Conservation (phyloP, 1,140 invertebrate genomes). For the Drosophila bifasciata region DNA sequence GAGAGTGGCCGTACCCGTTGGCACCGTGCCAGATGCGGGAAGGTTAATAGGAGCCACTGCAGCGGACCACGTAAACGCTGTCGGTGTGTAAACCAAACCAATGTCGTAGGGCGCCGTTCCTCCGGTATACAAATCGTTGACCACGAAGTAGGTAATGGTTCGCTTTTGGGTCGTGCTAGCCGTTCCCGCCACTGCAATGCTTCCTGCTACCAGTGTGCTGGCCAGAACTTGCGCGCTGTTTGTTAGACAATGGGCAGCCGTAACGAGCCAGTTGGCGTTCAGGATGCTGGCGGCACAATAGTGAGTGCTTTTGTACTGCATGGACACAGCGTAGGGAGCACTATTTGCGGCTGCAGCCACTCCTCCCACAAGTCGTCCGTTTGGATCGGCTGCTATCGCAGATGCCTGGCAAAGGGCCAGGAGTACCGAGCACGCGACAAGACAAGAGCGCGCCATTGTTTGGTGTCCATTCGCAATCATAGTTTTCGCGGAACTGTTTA, state of each 20-base stretch:
- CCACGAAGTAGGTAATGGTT: constrained; percentile 61
- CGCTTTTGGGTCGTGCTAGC: constrained; percentile 69
- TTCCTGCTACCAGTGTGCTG: constrained; percentile 70
- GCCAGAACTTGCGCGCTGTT: constrained; percentile 65
- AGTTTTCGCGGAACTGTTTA: constrained; percentile 69
- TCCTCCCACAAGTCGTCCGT: constrained; percentile 80
- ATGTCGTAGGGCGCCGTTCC: constrained; percentile 85
- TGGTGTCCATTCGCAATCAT: constrained; percentile 55
- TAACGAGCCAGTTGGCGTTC: constrained; percentile 85
- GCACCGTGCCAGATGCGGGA: constrained; percentile 82
- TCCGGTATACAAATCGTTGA: constrained; percentile 72
- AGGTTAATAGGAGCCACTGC: constrained; percentile 83
- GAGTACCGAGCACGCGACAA: constrained; percentile 20
- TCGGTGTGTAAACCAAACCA: constrained; percentile 84
- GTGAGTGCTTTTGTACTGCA: constrained; percentile 80
- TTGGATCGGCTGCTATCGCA: constrained; percentile 36
- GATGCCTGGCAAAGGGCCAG: constrained; percentile 28
- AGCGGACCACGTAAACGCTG: constrained; percentile 84
- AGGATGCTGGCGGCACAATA: constrained; percentile 86
- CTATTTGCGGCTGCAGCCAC: constrained; percentile 54
- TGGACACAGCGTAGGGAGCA: constrained; percentile 81
- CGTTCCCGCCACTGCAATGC: constrained; percentile 62
- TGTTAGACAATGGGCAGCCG: constrained; percentile 80
- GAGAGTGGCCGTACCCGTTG: constrained; percentile 83
- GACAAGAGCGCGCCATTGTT: constrained; percentile 7